phyloP scores from a whole-genome alignment of 2,113 vertebrate genomes.

The Typhlomys cinereus region DNA sequence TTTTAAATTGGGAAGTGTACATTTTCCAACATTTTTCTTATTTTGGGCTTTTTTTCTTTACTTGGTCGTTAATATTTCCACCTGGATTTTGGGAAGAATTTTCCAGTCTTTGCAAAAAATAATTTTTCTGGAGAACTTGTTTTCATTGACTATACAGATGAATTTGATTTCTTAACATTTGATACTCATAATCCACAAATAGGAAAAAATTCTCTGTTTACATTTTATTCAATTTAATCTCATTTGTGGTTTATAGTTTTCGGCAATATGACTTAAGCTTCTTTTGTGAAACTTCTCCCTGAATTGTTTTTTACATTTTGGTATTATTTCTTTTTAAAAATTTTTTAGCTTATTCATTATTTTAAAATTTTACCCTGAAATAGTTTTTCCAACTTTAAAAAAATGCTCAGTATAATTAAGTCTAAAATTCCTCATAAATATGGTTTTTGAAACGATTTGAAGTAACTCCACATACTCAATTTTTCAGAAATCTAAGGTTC shows the following conservation, averaged over 20 bases:
- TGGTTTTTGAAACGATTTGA: background rate
- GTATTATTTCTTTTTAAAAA: background rate
- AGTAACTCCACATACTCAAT: background rate
- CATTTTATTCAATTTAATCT: background rate
- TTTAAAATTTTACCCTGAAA: background rate
- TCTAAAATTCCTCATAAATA: background rate
- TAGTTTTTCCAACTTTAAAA: background rate
- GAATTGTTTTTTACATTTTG: background rate
- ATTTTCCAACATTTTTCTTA: background rate
- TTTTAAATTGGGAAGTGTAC: background rate
- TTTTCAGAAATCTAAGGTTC: background rate
- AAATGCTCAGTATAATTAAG: background rate
- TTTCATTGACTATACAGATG: background rate
- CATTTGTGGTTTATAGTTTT: background rate
- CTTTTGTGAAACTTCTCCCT: conserved; percentile 3
- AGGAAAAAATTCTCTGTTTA: background rate
- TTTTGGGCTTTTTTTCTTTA: conserved; percentile 9
- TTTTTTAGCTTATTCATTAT: conserved; percentile 14
- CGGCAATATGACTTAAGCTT: background rate
- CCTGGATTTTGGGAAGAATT: background rate
- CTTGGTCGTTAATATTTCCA: too few species aligned
- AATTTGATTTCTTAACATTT: background rate
- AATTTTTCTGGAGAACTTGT: background rate
- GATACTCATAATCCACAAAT: background rate
- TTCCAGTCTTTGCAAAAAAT: background rate